Conservation (phyloP, 92 coral and sea anemone species). For the Umimayanthus chanpuru region DNA sequence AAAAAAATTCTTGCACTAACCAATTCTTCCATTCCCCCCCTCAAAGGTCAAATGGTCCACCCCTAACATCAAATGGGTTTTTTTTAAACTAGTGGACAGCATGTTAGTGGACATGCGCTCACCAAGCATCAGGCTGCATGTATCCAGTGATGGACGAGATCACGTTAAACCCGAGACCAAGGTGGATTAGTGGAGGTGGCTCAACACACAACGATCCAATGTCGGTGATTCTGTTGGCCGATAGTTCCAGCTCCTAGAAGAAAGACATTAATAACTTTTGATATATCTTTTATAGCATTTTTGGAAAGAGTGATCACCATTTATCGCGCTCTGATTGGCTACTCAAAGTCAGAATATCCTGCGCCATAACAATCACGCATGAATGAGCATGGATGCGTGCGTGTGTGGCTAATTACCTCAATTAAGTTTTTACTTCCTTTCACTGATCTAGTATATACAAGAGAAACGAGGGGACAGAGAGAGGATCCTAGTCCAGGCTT, state of each 20-base stretch:
- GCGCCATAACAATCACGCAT: neutral
- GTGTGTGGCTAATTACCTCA: too few relatives aligned
- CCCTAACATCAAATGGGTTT: too few relatives aligned
- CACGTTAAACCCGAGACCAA: constrained; percentile 88
- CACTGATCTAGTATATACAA: too few relatives aligned
- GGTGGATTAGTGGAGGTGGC: constrained; percentile 91
- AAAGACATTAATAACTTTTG: neutral
- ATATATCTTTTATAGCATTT: too few relatives aligned
- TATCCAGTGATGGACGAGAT: constrained; percentile 74
- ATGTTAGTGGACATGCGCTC: constrained; percentile 22
- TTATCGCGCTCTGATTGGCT: neutral
- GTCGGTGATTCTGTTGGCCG: constrained; percentile 86
- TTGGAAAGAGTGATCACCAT: neutral
- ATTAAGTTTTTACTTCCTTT: too few relatives aligned
- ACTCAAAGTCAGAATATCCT: neutral
- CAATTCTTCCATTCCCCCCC: too few relatives aligned
- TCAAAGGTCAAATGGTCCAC: too few relatives aligned
- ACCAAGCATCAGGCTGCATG: constrained; percentile 85
- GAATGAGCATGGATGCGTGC: too few relatives aligned
- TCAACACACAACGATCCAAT: constrained; percentile 73
- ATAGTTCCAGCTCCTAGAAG: constrained; percentile 87
- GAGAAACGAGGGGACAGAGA: too few relatives aligned
- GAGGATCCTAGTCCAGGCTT: too few relatives aligned
- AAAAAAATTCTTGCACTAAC: too few relatives aligned
- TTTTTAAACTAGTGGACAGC: too few relatives aligned